A percentile compares a stretch with the other conserved stretches of the same genome.
Conservation (phyloP, 2,888 invertebrate species). For the Pemphredon lugubris region DNA sequence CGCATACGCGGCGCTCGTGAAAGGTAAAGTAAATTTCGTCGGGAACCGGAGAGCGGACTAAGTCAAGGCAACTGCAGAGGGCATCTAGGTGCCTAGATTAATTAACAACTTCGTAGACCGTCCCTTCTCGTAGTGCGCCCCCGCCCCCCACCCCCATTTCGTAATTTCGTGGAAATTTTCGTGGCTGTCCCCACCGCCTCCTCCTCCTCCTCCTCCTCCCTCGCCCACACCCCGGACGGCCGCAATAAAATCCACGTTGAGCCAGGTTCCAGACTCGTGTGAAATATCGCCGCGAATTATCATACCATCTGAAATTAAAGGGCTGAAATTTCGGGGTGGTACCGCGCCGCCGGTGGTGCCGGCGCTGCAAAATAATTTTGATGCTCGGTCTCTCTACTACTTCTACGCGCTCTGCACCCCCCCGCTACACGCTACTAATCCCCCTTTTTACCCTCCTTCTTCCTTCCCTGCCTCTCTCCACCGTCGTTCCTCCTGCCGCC, state of each 20-base stretch:
- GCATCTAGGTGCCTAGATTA: conserved; percentile 61
- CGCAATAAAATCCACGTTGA: conserved; percentile 75
- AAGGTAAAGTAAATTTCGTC: conserved; percentile 18
- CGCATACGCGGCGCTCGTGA: conserved; percentile 10
- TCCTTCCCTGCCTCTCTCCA: conserved; percentile 37
- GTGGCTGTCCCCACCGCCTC: conserved; percentile 19
- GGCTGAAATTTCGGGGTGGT: conserved; percentile 75
- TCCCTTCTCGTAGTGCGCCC: conserved; percentile 51
- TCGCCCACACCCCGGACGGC: conserved; percentile 33
- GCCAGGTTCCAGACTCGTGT: conserved; percentile 73
- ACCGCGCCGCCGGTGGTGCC: conserved; percentile 60
- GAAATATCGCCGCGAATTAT: conserved; percentile 79
- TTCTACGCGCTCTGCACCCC: conserved; percentile 40
- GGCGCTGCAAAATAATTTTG: conserved; percentile 78
- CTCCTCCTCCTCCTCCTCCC: neutral
- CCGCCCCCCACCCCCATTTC: too few relatives aligned
- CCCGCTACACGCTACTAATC: conserved; percentile 40
- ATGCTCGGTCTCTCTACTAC: conserved; percentile 63
- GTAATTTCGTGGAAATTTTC: conserved; percentile 64
- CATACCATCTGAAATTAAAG: conserved; percentile 80
- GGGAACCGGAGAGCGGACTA: conserved; percentile 14
- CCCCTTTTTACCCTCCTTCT: conserved; percentile 35
- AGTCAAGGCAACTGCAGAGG: conserved; percentile 15
- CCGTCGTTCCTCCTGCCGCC: conserved; percentile 41
- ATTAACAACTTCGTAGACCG: conserved; percentile 64